These are phyloP conservation scores for Pomacea canaliculata DNA, from an alignment of 2,888 invertebrate genomes.

Conservation along the genomic window DNA sequence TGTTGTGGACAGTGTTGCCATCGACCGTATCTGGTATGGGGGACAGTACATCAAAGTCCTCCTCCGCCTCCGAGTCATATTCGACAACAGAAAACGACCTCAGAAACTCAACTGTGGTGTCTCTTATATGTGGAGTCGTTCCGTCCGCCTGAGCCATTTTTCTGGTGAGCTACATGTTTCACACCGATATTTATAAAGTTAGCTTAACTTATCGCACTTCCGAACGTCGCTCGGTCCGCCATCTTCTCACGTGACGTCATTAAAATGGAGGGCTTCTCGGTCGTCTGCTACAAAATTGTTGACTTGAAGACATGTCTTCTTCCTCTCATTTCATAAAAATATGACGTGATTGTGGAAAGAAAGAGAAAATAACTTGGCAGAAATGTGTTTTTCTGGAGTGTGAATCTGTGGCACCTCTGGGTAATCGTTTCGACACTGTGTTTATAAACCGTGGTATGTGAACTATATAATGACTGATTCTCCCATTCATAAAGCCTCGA, in stretches of 20 bases:
- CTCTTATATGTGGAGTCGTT: constrained; percentile 5
- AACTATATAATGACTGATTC: too few species aligned
- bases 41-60: constrained; percentile 43
- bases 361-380: too few species aligned
- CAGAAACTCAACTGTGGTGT: constrained; percentile 42
- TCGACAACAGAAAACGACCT: constrained; percentile 51
- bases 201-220: background rate
- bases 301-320: too few species aligned
- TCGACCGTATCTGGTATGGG: constrained; percentile 26
- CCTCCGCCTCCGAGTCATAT: constrained; percentile 47
- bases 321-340: too few species aligned
- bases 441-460: too few species aligned
- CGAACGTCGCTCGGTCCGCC: background rate
- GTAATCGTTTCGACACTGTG: too few species aligned
- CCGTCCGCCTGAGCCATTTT: constrained; percentile 7
- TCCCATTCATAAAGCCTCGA: too few species aligned
- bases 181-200: constrained; percentile 8
- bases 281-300: too few species aligned
- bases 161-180: background rate
- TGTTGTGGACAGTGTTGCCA: background rate
- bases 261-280: too few species aligned
- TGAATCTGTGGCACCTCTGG: too few species aligned
- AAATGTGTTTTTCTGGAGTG: too few species aligned
- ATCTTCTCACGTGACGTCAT: background rate
- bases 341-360: too few species aligned